A percentile compares a stretch with the other conserved stretches of the same genome.
phyloP scores from a whole-genome alignment of 2,797 vertebrate genomes.

The Clamator glandarius region DNA sequence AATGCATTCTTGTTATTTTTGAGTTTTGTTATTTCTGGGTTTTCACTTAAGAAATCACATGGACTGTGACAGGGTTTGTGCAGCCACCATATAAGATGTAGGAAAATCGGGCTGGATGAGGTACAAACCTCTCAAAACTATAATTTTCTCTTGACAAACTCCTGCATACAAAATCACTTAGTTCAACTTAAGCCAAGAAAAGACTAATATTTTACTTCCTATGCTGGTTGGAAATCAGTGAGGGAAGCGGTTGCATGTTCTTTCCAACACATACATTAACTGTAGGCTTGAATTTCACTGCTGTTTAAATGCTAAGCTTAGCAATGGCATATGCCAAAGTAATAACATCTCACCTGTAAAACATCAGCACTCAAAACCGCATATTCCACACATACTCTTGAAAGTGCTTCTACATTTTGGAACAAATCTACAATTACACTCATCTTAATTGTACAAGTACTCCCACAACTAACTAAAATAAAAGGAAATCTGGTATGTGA shows the following conservation, averaged over 20 bases:
- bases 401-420: background rate
- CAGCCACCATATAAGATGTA: background rate
- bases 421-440: background rate
- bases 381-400: background rate
- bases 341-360: background rate
- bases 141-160: background rate
- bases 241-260: background rate
- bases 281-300: background rate
- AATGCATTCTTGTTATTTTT: background rate
- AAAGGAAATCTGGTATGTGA: background rate
- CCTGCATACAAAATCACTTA: background rate
- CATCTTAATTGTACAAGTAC: background rate
- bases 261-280: background rate
- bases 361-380: background rate
- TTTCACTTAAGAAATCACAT: background rate
- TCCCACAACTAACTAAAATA: background rate
- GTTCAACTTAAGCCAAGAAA: background rate
- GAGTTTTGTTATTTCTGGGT: background rate
- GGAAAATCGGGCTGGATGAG: background rate
- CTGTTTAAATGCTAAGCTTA: background rate
- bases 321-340: background rate
- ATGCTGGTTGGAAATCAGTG: background rate
- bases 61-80: background rate
- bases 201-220: background rate
- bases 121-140: background rate